phyloP scores from a whole-genome alignment of 2,888 invertebrate species.

The Hylaea fasciaria region DNA sequence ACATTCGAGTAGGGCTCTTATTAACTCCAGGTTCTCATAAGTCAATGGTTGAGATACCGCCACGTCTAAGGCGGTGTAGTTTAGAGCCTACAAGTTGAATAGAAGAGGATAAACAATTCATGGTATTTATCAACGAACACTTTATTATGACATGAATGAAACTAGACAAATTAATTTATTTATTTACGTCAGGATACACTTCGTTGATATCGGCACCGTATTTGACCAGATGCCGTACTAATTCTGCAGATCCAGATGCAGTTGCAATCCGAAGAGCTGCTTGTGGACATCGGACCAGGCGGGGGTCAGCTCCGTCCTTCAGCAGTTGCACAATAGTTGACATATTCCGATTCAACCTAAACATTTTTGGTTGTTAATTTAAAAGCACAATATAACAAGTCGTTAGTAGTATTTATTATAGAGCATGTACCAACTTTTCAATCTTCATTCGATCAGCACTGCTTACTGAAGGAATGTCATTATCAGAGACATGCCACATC shows the following conservation, averaged over 20 bases:
- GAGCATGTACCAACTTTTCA: constrained; percentile 48
- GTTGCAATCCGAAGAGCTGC: constrained; percentile 65
- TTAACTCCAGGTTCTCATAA: constrained; percentile 56
- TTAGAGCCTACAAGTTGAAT: constrained; percentile 50
- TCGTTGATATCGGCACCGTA: constrained; percentile 70
- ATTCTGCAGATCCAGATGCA: constrained; percentile 53
- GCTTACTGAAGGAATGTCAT: constrained; percentile 49
- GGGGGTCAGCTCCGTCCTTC: constrained; percentile 66
- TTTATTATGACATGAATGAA: too few species aligned
- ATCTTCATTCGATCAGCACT: constrained; percentile 51
- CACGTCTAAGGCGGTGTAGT: constrained; percentile 65
- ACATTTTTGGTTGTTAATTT: constrained; percentile 36
- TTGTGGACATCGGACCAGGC: constrained; percentile 64
- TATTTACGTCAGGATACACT: constrained; percentile 57
- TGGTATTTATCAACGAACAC: background rate
- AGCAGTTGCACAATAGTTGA: constrained; percentile 63
- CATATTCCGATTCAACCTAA: constrained; percentile 64
- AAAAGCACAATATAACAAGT: too few species aligned
- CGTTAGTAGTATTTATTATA: background rate
- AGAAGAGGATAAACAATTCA: background rate
- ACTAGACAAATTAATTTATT: background rate
- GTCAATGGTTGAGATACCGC: constrained; percentile 62
- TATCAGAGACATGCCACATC: constrained; percentile 52
- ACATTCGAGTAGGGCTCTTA: constrained; percentile 59
- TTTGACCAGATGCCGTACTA: constrained; percentile 57